Conservation (phyloP, 2,888 invertebrate species). For the Mythimna impura region DNA sequence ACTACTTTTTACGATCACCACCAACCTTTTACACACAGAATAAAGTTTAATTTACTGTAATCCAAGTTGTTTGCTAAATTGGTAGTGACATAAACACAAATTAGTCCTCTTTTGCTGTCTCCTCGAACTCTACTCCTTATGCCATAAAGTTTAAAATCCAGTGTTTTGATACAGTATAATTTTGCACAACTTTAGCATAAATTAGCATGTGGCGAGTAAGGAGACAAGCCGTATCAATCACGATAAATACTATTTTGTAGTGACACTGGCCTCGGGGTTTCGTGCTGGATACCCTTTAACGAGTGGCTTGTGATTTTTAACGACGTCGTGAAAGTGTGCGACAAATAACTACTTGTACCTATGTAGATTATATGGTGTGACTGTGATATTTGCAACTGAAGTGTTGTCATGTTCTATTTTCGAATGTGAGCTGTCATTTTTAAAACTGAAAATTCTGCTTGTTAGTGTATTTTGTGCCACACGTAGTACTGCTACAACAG, state of each 20-base stretch:
- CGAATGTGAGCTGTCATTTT: background rate
- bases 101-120: slow-evolving; percentile 14
- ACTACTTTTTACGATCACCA: background rate
- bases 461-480: background rate
- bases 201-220: slow-evolving; percentile 70
- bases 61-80: slow-evolving; percentile 5
- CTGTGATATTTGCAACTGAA: slow-evolving; percentile 31
- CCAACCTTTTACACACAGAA: background rate
- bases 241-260: slow-evolving; percentile 72
- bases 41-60: slow-evolving; percentile 16
- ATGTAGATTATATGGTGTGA: slow-evolving; percentile 11
- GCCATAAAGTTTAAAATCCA: slow-evolving; percentile 3
- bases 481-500: background rate
- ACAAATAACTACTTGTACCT: slow-evolving; percentile 42
- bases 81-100: slow-evolving; percentile 36
- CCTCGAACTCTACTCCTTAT: background rate
- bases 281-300: slow-evolving; percentile 59
- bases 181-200: slow-evolving; percentile 62
- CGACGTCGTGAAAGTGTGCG: slow-evolving; percentile 55
- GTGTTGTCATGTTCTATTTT: slow-evolving; percentile 23
- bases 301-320: slow-evolving; percentile 59
- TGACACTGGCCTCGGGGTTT: slow-evolving; percentile 66
- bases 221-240: slow-evolving; percentile 72
- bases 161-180: background rate
- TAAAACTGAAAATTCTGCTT: background rate